Percentiles rank a stretch among this genome's conserved stretches.
These are phyloP conservation scores for Apotomis turbidana DNA, from an alignment of 2,888 invertebrate species.

Conservation along the genomic window DNA sequence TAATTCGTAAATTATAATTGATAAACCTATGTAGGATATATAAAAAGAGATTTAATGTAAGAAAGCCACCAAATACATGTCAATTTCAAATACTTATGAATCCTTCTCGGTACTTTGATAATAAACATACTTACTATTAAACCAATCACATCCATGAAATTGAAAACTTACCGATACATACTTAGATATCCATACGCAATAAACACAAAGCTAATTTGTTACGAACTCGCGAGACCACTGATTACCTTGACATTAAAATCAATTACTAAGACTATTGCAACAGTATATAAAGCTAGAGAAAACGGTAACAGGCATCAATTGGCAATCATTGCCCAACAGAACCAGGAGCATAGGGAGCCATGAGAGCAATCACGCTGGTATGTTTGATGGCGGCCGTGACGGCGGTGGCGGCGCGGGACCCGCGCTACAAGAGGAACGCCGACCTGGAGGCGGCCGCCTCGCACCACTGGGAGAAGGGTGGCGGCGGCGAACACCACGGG, in stretches of 20 bases:
- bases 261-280: constrained; percentile 70
- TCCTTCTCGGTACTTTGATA: no score
- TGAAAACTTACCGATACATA: background rate
- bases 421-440: constrained; percentile 71
- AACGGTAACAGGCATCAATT: constrained; percentile 76
- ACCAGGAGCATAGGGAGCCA: constrained; percentile 63
- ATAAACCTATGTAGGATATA: no score
- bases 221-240: constrained; percentile 60
- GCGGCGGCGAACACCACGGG: constrained; percentile 85
- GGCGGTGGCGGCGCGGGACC: constrained; percentile 75
- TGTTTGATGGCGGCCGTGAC: constrained; percentile 73
- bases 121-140: no score
- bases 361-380: constrained; percentile 66
- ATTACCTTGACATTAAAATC: constrained; percentile 78
- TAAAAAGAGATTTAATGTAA: no score
- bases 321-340: constrained; percentile 72
- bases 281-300: constrained; percentile 79
- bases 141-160: no score
- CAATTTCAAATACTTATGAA: no score
- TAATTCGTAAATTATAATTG: no score
- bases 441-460: constrained; percentile 82
- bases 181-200: background rate
- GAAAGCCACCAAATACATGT: no score
- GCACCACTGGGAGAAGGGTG: constrained; percentile 80
- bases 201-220: constrained; percentile 33